Conservation (phyloP, 1,140 invertebrate genomes). For the Chlorops oryzae region DNA sequence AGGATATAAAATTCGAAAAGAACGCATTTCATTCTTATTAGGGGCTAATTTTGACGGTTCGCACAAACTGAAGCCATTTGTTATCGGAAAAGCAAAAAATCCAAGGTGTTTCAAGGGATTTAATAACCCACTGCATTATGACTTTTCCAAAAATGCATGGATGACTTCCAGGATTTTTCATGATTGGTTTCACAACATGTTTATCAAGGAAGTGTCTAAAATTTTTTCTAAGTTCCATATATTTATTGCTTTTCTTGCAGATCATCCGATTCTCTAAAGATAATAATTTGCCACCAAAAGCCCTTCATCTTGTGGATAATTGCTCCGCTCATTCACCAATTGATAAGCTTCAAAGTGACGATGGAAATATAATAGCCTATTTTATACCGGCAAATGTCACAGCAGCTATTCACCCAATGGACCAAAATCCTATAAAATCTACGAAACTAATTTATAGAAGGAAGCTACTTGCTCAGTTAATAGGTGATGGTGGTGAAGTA, state of each 20-base stretch:
- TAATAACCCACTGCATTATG: conserved; percentile 30
- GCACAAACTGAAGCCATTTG: conserved; percentile 29
- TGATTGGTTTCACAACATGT: conserved; percentile 36
- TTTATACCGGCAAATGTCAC: conserved; percentile 50
- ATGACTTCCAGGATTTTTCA: conserved; percentile 35
- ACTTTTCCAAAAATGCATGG: conserved; percentile 40
- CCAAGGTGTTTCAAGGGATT: conserved; percentile 28
- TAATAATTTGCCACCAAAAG: conserved; percentile 35
- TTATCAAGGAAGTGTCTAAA: conserved; percentile 20
- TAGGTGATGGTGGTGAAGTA: conserved; percentile 9
- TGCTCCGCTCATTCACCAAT: conserved; percentile 25
- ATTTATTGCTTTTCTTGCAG: not conserved
- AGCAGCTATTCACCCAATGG: conserved; percentile 49
- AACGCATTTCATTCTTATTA: conserved; percentile 23
- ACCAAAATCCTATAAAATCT: conserved; percentile 47
- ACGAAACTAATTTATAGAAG: conserved; percentile 13
- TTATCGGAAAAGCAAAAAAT: conserved; percentile 37
- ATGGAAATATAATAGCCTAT: conserved; percentile 24
- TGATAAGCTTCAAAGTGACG: conserved; percentile 18
- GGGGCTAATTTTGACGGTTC: conserved; percentile 26
- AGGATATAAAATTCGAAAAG: conserved; percentile 30
- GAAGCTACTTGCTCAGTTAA: conserved; percentile 8
- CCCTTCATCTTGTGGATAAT: conserved; percentile 44
- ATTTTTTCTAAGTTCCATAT: not conserved
- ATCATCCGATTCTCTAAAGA: conserved; percentile 17